phyloP scores from a whole-genome alignment of 2,888 invertebrate species.

The Sepioteuthis lessoniana region DNA sequence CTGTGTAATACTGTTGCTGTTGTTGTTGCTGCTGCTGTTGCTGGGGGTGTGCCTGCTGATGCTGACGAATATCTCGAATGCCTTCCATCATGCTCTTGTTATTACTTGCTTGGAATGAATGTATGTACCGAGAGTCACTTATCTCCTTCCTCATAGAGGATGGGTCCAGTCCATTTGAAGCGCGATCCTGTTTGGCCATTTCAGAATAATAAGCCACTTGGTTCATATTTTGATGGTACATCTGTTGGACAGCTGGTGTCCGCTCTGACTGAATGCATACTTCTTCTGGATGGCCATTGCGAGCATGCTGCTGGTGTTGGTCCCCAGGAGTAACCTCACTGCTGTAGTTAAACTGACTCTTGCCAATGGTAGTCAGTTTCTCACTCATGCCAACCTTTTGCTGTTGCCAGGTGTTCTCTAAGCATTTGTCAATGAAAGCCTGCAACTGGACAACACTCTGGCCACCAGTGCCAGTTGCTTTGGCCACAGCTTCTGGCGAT shows the following conservation, averaged over 20 bases:
- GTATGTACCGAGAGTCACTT: neutral
- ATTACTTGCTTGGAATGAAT: constrained; percentile 37
- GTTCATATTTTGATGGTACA: constrained; percentile 34
- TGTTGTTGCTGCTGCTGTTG: constrained; percentile 23
- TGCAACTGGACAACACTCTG: constrained; percentile 49
- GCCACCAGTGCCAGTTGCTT: constrained; percentile 39
- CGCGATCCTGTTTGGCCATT: neutral
- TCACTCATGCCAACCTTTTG: constrained; percentile 48
- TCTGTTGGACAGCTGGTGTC: neutral
- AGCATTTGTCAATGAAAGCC: constrained; percentile 47
- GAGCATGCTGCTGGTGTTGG: constrained; percentile 36
- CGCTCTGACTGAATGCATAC: neutral
- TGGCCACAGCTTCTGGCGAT: constrained; percentile 25
- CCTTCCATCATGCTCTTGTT: constrained; percentile 35
- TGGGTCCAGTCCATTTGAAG: constrained; percentile 38
- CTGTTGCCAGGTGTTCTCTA: constrained; percentile 46
- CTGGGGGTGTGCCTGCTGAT: neutral
- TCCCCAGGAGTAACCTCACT: neutral
- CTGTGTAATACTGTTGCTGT: constrained; percentile 34
- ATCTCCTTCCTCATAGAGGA: constrained; percentile 36
- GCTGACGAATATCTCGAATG: neutral
- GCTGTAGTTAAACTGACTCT: constrained; percentile 37
- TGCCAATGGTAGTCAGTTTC: constrained; percentile 37
- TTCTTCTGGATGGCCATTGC: constrained; percentile 46
- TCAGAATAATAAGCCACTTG: constrained; percentile 24